These are phyloP conservation scores for Epistrophe grossulariae DNA, from an alignment of 2,888 invertebrate species.

Conservation along the genomic window DNA sequence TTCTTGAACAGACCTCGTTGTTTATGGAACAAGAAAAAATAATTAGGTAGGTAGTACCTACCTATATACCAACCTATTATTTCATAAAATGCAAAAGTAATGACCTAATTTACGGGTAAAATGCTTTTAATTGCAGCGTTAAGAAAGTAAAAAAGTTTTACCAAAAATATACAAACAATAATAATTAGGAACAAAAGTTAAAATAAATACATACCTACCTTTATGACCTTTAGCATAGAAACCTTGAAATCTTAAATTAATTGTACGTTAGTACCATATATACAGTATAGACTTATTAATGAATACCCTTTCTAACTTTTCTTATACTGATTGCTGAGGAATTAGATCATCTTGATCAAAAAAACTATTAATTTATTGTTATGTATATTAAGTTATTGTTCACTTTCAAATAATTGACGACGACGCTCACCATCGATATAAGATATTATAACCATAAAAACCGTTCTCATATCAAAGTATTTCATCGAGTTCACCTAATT, in stretches of 20 bases:
- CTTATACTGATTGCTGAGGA: not conserved
- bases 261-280: not conserved
- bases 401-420: constrained; percentile 13
- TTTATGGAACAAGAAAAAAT: not conserved
- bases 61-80: not conserved
- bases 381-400: not conserved
- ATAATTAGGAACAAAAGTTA: not conserved
- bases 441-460: not conserved
- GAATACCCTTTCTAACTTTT: not conserved
- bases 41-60: not conserved
- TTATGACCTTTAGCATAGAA: constrained; percentile 9
- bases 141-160: not conserved
- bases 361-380: constrained; percentile 21
- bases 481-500: constrained; percentile 53
- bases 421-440: constrained; percentile 16
- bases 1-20: too few relatives aligned
- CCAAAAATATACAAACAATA: not conserved
- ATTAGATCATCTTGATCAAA: constrained; percentile 18
- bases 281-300: not conserved
- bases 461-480: constrained; percentile 14
- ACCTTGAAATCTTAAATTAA: constrained; percentile 16
- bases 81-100: not conserved
- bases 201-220: not conserved
- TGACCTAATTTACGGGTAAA: not conserved
- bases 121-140: constrained; percentile 3